Evolutionary conservation across 2,888 invertebrate genomes (phyloP).

Genomic region (Syrista parreyssii): DNA sequence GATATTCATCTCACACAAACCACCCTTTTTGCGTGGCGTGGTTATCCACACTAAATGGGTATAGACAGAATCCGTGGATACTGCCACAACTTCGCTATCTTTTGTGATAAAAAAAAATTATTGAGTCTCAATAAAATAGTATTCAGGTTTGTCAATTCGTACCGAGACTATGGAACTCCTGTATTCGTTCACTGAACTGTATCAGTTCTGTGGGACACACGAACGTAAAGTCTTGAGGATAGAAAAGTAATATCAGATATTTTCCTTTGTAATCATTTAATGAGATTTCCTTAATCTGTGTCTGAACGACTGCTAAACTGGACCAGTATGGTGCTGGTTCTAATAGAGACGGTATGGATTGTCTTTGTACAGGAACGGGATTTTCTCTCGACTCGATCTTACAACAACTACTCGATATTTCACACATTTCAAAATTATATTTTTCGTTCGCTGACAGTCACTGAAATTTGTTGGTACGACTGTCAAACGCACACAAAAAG

Average conservation of each 20-base stretch:
- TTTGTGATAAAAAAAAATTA: conserved; percentile 9
- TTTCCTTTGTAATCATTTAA: conserved; percentile 37
- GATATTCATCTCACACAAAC: conserved; percentile 92
- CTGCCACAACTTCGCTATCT: conserved; percentile 43
- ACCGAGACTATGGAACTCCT: conserved; percentile 42
- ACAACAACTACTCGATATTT: not conserved
- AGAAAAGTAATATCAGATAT: conserved; percentile 46
- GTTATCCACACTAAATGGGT: conserved; percentile 45
- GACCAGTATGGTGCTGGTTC: conserved; percentile 44
- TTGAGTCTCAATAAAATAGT: not conserved
- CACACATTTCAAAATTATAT: not conserved
- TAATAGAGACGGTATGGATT: conserved; percentile 28
- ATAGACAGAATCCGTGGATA: conserved; percentile 49
- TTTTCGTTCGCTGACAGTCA: not conserved
- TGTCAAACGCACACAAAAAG: not conserved
- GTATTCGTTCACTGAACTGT: conserved; percentile 47
- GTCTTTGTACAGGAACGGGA: not conserved
- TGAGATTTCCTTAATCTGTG: conserved; percentile 35
- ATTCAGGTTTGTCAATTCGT: conserved; percentile 6
- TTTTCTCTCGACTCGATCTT: not conserved
- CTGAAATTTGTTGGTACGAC: not conserved
- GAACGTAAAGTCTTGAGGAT: conserved; percentile 47
- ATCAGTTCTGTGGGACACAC: conserved; percentile 48
- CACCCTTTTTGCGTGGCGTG: conserved; percentile 70
- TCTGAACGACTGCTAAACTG: conserved; percentile 38